A percentile compares a stretch with the other conserved stretches of the same genome.
phyloP scores from a whole-genome alignment of 2,113 vertebrate species.

The Scomber colias region DNA sequence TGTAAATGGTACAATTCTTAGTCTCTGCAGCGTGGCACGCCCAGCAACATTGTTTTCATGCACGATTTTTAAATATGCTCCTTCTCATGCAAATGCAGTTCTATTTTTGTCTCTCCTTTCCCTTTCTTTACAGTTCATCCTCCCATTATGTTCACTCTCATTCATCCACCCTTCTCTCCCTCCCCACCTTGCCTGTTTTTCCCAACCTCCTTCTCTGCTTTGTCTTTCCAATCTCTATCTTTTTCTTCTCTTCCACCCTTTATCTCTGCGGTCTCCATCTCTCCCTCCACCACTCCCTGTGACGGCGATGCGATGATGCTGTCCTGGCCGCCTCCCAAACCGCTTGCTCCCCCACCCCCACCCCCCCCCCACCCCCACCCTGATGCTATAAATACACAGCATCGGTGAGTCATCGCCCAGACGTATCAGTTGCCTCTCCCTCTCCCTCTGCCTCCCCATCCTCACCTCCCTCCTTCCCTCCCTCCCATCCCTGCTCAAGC shows the following conservation, averaged over 20 bases:
- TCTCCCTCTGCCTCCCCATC: conserved; percentile 40
- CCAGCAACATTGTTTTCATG: conserved; percentile 1
- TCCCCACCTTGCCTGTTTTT: conserved; percentile 12
- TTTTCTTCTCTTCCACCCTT: conserved; percentile 17
- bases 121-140: conserved; percentile 31
- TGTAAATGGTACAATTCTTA: neutral
- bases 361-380: conserved; percentile 32
- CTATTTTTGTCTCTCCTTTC: conserved; percentile 44
- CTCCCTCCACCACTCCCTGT: conserved; percentile 67
- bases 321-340: conserved; percentile 67
- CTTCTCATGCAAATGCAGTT: neutral
- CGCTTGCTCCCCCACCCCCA: conserved; percentile 57
- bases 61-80: conserved; percentile 26
- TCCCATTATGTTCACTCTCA: conserved; percentile 35
- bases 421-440: conserved; percentile 74
- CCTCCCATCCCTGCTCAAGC: conserved; percentile 40
- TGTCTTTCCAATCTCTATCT: neutral
- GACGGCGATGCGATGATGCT: conserved; percentile 52
- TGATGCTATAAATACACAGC: conserved; percentile 81
- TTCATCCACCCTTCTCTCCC: conserved; percentile 38
- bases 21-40: conserved; percentile 28
- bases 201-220: conserved; percentile 5
- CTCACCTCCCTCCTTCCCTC: neutral
- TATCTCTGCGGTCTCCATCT: conserved; percentile 56
- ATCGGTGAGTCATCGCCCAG: conserved; percentile 80